Evolutionary conservation across 2,113 vertebrate species (phyloP).

Genomic region (Hiodon tergisus): DNA sequence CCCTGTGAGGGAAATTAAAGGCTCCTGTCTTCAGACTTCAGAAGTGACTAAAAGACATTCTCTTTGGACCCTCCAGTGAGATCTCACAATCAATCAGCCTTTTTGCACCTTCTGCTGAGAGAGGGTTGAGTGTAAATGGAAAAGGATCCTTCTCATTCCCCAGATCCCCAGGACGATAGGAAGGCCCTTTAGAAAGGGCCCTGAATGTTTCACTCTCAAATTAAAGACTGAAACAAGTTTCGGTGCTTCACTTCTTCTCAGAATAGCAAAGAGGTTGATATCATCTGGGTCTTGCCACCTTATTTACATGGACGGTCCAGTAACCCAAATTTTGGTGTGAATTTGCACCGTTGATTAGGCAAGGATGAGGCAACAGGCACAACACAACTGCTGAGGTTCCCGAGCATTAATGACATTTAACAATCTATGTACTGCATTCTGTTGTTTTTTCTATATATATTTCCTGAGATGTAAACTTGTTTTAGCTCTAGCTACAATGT

Average conservation of each 20-base stretch:
- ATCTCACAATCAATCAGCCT: background rate
- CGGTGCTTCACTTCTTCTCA: conserved; percentile 2
- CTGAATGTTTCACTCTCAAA: conserved; percentile 1
- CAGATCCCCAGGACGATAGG: background rate
- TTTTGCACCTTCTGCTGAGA: conserved; percentile 12
- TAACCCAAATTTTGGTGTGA: background rate
- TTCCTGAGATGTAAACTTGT: too few species aligned
- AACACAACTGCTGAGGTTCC: too few species aligned
- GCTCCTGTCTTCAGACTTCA: too few species aligned
- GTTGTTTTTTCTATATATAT: background rate
- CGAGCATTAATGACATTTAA: too few species aligned
- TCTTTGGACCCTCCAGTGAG: too few species aligned
- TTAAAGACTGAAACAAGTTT: conserved; percentile 16
- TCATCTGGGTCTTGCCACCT: background rate
- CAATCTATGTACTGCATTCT: background rate
- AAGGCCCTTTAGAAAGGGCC: background rate
- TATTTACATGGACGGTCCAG: background rate
- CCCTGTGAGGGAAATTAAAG: too few species aligned
- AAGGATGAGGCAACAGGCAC: background rate
- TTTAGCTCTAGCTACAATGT: background rate
- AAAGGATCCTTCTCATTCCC: background rate
- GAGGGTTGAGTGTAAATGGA: conserved; percentile 8
- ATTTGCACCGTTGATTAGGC: background rate
- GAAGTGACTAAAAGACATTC: too few species aligned
- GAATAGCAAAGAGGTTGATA: background rate